A percentile compares a stretch with the other conserved stretches of the same genome.
These are phyloP conservation scores for Dipus sagitta DNA, from an alignment of 2,797 vertebrate genomes.

Conservation along the genomic window DNA sequence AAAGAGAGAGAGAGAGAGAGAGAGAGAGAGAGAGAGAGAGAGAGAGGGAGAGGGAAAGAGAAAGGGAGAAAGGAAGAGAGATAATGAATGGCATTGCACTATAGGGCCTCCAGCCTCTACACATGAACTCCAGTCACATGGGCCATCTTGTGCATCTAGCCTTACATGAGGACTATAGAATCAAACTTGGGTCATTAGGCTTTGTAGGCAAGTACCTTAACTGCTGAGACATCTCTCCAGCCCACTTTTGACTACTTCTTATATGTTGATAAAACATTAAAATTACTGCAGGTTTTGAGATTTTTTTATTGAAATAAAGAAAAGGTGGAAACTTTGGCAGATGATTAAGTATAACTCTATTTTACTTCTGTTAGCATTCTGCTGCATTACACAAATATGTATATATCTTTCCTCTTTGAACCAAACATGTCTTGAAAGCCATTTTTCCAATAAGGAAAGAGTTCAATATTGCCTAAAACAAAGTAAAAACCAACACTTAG, in stretches of 20 bases:
- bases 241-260: neutral
- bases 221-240: no score
- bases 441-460: conserved; percentile 41
- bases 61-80: no score
- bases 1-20: no score
- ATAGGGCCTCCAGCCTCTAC: no score
- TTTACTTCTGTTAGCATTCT: neutral
- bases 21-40: no score
- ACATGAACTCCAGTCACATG: no score
- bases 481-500: neutral
- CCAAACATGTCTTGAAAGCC: neutral
- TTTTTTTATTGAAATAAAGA: neutral
- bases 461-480: neutral
- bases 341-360: neutral
- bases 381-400: neutral
- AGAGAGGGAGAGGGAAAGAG: no score
- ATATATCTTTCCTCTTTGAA: neutral
- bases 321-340: neutral
- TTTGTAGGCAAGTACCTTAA: no score
- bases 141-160: no score
- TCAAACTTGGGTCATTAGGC: no score
- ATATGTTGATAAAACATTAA: neutral
- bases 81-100: no score
- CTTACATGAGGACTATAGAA: no score
- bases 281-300: neutral